Conservation (phyloP, 2,113 vertebrate genomes). For the Phainopepla nitens region DNA sequence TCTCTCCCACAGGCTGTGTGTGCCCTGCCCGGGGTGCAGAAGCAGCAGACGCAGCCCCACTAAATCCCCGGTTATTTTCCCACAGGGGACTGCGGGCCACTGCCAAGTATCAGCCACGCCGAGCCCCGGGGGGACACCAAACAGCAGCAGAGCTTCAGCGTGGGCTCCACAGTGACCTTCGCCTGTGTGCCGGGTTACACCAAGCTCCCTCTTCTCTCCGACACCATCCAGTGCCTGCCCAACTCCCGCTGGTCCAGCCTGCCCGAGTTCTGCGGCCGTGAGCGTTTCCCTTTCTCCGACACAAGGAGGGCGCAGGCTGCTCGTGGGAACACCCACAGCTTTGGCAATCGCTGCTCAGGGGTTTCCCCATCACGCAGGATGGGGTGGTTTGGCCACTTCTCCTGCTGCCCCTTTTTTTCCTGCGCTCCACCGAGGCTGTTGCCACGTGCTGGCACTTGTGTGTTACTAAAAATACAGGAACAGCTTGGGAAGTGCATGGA, state of each 20-base stretch:
- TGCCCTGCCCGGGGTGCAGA: accelerated
- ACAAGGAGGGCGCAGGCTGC: accelerated
- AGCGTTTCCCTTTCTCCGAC: background rate
- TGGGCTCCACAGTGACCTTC: background rate
- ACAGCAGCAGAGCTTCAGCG: background rate
- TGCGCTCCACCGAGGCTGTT: accelerated
- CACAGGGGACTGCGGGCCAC: background rate
- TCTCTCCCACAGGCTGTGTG: accelerated
- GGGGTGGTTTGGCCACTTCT: background rate
- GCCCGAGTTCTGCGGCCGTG: background rate
- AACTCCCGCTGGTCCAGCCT: slow-evolving; percentile 43
- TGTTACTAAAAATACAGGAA: accelerated
- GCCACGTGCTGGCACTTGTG: accelerated
- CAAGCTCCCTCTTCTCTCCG: background rate
- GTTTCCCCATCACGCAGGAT: background rate
- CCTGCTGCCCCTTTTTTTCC: background rate
- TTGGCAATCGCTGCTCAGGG: background rate
- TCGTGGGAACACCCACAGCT: accelerated
- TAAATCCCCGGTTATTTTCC: background rate
- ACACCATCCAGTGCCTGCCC: background rate
- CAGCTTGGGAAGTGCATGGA: accelerated
- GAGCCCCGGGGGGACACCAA: accelerated
- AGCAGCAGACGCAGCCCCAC: accelerated
- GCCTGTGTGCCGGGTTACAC: accelerated
- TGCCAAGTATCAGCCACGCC: background rate